Evolutionary conservation across 2,113 vertebrate genomes (phyloP).

Genomic region (Raphicerus campestris): DNA sequence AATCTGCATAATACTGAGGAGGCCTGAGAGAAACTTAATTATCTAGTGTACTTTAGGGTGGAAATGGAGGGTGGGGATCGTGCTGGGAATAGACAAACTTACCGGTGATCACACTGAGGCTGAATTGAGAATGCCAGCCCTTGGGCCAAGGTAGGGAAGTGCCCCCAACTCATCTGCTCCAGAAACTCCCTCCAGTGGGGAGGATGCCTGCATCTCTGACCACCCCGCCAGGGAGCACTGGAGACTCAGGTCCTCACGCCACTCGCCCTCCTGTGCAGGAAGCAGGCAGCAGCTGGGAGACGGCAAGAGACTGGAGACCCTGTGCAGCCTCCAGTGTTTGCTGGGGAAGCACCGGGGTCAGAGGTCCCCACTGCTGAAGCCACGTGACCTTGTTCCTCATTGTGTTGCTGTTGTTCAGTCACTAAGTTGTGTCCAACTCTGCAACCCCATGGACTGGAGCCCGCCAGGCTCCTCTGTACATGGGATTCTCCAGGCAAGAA

Average conservation of each 20-base stretch:
- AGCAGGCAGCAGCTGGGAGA: not conserved
- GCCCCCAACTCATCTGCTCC: not conserved
- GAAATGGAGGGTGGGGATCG: conserved; percentile 36
- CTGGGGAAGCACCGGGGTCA: not conserved
- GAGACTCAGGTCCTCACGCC: not conserved
- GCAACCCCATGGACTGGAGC: not conserved
- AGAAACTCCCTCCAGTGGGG: not conserved
- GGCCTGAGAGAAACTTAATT: conserved; percentile 68
- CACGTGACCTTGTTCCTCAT: not conserved
- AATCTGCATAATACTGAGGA: conserved; percentile 77
- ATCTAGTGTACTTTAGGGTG: conserved; percentile 63
- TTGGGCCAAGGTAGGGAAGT: not conserved
- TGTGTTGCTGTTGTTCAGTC: not conserved
- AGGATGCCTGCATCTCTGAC: not conserved
- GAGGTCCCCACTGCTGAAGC: not conserved
- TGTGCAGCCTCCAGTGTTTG: not conserved
- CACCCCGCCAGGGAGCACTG: not conserved
- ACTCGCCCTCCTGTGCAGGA: not conserved
- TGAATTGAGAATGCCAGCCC: not conserved
- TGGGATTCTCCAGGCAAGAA: not conserved
- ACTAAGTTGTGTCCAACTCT: not conserved
- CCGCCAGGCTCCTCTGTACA: not conserved
- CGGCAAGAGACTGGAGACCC: not conserved
- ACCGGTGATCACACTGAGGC: not conserved
- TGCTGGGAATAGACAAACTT: conserved; percentile 54